These are phyloP conservation scores for Tonatia bakeri DNA, from an alignment of 2,113 vertebrate species.

Conservation along the genomic window DNA sequence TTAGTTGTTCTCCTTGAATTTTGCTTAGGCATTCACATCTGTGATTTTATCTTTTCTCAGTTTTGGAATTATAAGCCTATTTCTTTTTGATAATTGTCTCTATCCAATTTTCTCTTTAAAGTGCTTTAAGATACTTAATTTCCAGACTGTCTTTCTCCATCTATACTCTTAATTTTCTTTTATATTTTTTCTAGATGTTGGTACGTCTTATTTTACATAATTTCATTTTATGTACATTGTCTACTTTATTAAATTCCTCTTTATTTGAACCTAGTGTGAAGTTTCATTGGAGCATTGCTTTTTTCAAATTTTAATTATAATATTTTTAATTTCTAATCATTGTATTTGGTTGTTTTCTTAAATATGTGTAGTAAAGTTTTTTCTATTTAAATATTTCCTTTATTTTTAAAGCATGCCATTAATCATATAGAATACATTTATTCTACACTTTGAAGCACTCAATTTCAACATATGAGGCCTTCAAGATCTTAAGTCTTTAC, in stretches of 20 bases:
- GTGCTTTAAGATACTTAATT: not conserved
- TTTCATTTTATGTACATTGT: not conserved
- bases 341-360: not conserved
- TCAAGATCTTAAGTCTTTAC: not conserved
- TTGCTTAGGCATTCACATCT: not conserved
- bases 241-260: not conserved
- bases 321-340: not conserved
- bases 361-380: not conserved
- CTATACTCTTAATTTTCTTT: not conserved
- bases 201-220: not conserved
- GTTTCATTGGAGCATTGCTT: not conserved
- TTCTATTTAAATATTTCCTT: not conserved
- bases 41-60: not conserved
- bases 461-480: not conserved
- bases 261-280: not conserved
- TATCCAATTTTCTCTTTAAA: not conserved
- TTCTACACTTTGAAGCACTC: not conserved
- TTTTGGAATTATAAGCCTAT: not conserved
- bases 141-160: not conserved
- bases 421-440: not conserved
- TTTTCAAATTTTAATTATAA: not conserved
- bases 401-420: not conserved
- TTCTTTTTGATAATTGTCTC: not conserved
- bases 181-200: not conserved
- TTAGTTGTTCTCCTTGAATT: not conserved